Base-by-base conservation (phyloP, 2,113 vertebrate genomes). In the Psephotus haematonotus region DNA sequence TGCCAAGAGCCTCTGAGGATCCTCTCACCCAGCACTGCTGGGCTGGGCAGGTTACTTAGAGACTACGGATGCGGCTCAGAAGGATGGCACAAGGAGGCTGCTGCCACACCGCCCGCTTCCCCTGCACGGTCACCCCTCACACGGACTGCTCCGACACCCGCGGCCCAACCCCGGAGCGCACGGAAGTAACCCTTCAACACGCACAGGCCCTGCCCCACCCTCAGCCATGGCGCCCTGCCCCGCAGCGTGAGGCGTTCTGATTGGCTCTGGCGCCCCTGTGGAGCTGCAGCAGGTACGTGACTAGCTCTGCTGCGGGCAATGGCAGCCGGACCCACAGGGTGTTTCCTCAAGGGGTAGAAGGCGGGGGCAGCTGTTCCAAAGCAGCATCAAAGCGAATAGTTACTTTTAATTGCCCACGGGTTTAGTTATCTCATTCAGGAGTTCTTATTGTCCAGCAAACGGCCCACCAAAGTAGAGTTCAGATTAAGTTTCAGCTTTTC, bases 181-280 rank as follows among this genome's bases (percentile, higher is more conserved):
- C 13, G 6, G 20, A n/a, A 13, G 1, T 8, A 4, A 0, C 20
- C 12, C 33, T 6, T 15, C 55, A n/a, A n/a, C n/a, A n/a, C n/a
- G n/a, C n/a, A 10, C 33, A 10, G 13, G 6, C 33, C 10, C 57
- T 24, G 9, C 33, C 6, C 9, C 57, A 3, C 9, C 3, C 20
- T 15, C 57, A 24, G 13, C 13, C 33, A 59, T 59, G 20, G 20
- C 33, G 4, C 57, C 57, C 33, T 6, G 9, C n/a, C 20, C 33
- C 18, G 6, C 12, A 59, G 13, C 20, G 4, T n/a, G 33, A 8
- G 4, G 33, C 22, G 13, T 23, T 59, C 33, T 13, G 6, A n/a
- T 9, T 6, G 33, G 13, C 55, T 23, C 55, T 6, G 2, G 20
- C 6, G 13, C 33, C 55, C 33, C 55, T 59, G 55, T 14, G 33